Evolutionary conservation across 2,888 invertebrate genomes (phyloP).

Genomic region (Ornithoptera priamus): DNA sequence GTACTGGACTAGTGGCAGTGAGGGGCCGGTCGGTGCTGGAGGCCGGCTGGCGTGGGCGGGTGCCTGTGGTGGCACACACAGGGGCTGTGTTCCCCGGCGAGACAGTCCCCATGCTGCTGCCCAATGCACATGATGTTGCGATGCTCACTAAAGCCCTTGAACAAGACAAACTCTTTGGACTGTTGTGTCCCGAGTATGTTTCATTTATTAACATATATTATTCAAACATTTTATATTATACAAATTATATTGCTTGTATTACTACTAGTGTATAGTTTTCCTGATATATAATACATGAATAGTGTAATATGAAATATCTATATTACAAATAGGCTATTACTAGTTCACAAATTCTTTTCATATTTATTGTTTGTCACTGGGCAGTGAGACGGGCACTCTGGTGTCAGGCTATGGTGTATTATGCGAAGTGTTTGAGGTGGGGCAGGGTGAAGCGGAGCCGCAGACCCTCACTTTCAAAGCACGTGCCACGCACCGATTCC

Average conservation of each 20-base stretch:
- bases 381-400: constrained; percentile 50
- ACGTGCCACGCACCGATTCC: constrained; percentile 64
- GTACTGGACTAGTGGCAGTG: constrained; percentile 49
- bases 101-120: constrained; percentile 69
- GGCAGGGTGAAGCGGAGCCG: constrained; percentile 37
- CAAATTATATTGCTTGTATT: too few species aligned
- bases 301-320: too few species aligned
- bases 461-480: constrained; percentile 55
- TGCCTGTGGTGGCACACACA: constrained; percentile 59
- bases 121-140: constrained; percentile 45
- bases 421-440: constrained; percentile 69
- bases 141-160: constrained; percentile 46
- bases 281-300: too few species aligned
- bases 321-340: too few species aligned
- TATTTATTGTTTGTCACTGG: too few species aligned
- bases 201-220: neutral
- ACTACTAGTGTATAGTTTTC: too few species aligned
- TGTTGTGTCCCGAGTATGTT: constrained; percentile 66
- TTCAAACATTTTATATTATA: too few species aligned
- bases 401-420: constrained; percentile 68
- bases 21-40: constrained; percentile 62
- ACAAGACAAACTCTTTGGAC: constrained; percentile 60
- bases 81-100: constrained; percentile 73
- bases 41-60: constrained; percentile 62
- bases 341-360: too few species aligned